Base-by-base conservation (phyloP, 2,797 vertebrate species). In the Pangasius sanitwongsei region DNA sequence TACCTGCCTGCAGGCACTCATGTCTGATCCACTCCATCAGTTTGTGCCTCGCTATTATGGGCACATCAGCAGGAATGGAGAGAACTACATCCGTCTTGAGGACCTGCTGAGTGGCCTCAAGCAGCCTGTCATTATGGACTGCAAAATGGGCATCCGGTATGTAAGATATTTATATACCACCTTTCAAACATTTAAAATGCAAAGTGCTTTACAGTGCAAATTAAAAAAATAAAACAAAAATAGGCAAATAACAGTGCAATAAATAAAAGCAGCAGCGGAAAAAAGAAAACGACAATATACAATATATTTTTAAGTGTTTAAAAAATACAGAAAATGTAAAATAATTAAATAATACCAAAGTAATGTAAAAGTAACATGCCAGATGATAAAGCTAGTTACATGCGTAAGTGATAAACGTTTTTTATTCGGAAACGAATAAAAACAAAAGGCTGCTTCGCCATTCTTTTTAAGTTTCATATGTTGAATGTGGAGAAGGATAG, bases 61-160 rank as follows among this genome's bases (percentile, higher is more conserved):
- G 2, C 50, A 94, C 89, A 94, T 97, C 91, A 96, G 94, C 90
- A 95, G 93, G 88, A 96, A 95, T 0, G 96, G 95, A 57, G 95
- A 96, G 77, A 81, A 92, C 87, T 98, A 97, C 93, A 97, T 97
- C 85, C 96, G 97, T 88, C 95, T 98, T 93, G 97, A 98, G 82
- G 97, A 98, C 87, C 95, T 98, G 72, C 94, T 98, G 78, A 94
- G 93, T 0, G 97, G 97, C 44, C 95, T 98, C 16, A 97, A 95
- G 72, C 94, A 91, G 75, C 97, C 97, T 0, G 95, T 97, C 87
- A 97, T 98, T 92, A 98, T 98, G 97, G 97, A 98, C 94, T 98
- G 97, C 95, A 98, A 98, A 93, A 98, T 98, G 97, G 97, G 97
- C 89, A 95, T 97, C 92, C 95, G 97, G 97, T 98, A 91, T 3